A percentile compares a stretch with the other conserved stretches of the same genome.
These are phyloP conservation scores for Holocentrus rufus DNA, from an alignment of 2,797 vertebrate genomes.

Conservation along the genomic window DNA sequence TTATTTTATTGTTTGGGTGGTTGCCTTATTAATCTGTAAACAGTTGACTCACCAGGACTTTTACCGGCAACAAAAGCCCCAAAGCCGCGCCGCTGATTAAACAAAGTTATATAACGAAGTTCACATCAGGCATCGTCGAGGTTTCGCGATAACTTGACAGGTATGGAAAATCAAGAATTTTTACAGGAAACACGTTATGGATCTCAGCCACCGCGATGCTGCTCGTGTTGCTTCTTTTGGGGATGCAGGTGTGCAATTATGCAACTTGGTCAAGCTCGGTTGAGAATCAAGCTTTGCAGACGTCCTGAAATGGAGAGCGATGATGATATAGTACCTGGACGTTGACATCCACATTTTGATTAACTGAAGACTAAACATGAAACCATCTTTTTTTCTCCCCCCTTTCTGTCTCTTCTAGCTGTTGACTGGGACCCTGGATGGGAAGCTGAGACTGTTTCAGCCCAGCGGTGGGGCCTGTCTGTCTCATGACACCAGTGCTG, in stretches of 20 bases:
- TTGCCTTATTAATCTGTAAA: constrained; percentile 55
- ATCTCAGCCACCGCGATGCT: constrained; percentile 24
- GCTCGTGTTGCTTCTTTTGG: not conserved
- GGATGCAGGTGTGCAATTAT: constrained; percentile 43
- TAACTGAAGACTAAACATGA: constrained; percentile 32
- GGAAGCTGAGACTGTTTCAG: constrained; percentile 85
- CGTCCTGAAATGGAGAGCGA: constrained; percentile 24
- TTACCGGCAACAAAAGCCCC: constrained; percentile 29
- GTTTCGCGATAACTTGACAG: constrained; percentile 40
- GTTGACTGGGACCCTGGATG: constrained; percentile 88
- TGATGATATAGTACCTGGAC: constrained; percentile 44
- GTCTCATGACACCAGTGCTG: constrained; percentile 55
- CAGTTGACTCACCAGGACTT: constrained; percentile 47
- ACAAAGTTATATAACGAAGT: constrained; percentile 57
- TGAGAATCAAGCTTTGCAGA: constrained; percentile 8
- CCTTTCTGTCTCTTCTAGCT: constrained; percentile 77
- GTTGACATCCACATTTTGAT: constrained; percentile 24
- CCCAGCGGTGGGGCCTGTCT: constrained; percentile 62
- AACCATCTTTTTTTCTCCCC: constrained; percentile 32
- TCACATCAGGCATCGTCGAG: constrained; percentile 8
- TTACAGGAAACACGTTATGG: constrained; percentile 19
- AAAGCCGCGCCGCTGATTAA: constrained; percentile 35
- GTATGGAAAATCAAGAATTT: constrained; percentile 57
- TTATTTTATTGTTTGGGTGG: constrained; percentile 45
- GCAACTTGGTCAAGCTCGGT: constrained; percentile 34